phyloP scores from a whole-genome alignment of 2,797 vertebrate genomes.

The Apogon talboti region DNA sequence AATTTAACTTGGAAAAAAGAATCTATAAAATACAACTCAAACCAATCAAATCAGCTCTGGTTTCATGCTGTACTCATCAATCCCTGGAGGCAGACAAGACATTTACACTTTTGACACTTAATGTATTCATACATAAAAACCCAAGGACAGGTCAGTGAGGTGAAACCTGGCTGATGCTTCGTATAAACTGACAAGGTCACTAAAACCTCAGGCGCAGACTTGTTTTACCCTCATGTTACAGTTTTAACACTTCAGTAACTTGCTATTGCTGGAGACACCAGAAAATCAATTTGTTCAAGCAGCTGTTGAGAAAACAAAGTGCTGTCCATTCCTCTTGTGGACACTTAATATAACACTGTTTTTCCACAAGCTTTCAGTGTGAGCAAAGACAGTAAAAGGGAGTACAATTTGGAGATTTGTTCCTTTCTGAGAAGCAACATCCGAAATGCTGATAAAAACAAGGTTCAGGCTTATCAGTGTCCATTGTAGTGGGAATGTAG shows the following conservation, averaged over 20 bases:
- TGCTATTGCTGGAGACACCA: slow-evolving; percentile 50
- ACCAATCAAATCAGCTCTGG: neutral
- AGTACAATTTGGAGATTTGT: slow-evolving; percentile 1
- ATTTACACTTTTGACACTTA: neutral
- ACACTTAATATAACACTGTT: slow-evolving; percentile 32
- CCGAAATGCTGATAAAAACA: neutral
- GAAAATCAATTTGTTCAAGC: slow-evolving; percentile 67
- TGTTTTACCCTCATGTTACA: slow-evolving; percentile 29
- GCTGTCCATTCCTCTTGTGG: slow-evolving; percentile 38
- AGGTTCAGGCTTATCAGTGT: too few species aligned
- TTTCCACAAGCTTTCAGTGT: slow-evolving; percentile 42
- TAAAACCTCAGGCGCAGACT: slow-evolving; percentile 23
- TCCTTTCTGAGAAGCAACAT: too few species aligned
- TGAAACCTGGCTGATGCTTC: slow-evolving; percentile 45
- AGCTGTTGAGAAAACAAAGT: slow-evolving; percentile 48
- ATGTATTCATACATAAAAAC: slow-evolving; percentile 1
- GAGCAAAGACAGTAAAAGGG: slow-evolving; percentile 16
- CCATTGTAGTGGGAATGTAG: too few species aligned
- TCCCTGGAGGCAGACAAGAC: neutral
- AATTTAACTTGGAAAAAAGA: too few species aligned
- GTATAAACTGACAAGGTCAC: slow-evolving; percentile 61
- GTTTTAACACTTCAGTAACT: slow-evolving; percentile 50
- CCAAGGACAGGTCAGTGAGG: slow-evolving; percentile 7
- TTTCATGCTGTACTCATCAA: neutral
- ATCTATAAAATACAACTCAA: neutral